A percentile compares a stretch with the other conserved stretches of the same genome.
Evolutionary conservation across 2,797 vertebrate species (phyloP).

Genomic region (Rhinogobio ventralis): DNA sequence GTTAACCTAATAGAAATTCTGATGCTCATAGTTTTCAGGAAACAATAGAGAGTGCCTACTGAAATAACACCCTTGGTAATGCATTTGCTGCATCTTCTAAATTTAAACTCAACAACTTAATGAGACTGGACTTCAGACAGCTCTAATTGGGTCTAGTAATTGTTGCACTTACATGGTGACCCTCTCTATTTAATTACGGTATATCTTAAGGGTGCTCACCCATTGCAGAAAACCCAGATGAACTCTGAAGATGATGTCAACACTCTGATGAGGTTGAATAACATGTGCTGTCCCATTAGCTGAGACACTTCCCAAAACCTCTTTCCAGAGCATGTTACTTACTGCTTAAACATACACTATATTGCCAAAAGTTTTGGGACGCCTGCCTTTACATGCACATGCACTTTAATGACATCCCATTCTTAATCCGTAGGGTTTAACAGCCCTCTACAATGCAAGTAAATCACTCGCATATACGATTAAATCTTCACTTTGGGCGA

Average conservation of each 20-base stretch:
- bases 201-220: background rate
- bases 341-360: background rate
- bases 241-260: background rate
- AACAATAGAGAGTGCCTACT: background rate
- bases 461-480: no score
- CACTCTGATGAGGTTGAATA: background rate
- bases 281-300: background rate
- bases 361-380: no score
- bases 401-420: no score
- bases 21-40: background rate
- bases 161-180: background rate
- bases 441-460: no score
- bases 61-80: background rate
- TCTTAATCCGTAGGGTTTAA: no score
- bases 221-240: background rate
- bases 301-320: background rate
- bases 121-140: background rate
- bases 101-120: constrained; percentile 5
- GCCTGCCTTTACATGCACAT: no score
- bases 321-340: background rate
- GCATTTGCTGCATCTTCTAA: background rate
- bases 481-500: no score
- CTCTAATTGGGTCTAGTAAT: constrained; percentile 8
- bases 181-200: background rate
- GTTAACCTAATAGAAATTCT: background rate